Conservation (phyloP, 2,113 vertebrate species). For the Notiomystis cincta region DNA sequence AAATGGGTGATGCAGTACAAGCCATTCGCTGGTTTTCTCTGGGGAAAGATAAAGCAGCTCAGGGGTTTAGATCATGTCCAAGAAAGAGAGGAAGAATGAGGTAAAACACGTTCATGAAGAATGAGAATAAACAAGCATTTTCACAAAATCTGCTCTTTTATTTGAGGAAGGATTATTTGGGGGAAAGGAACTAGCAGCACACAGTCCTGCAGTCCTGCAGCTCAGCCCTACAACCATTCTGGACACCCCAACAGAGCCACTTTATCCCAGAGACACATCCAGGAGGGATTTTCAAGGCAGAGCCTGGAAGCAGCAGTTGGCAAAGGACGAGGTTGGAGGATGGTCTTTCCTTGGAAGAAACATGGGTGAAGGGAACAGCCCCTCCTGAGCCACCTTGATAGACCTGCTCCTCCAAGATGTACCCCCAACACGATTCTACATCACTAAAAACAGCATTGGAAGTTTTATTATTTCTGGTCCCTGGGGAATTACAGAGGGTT, state of each 20-base stretch:
- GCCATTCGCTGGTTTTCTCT: neutral
- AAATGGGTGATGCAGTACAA: neutral
- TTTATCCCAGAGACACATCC: rapidly evolving
- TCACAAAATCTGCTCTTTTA: neutral
- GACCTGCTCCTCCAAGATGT: neutral
- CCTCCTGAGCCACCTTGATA: neutral
- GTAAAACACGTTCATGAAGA: neutral
- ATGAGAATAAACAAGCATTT: neutral
- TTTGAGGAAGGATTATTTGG: neutral
- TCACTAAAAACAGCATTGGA: neutral
- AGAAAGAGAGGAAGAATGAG: neutral
- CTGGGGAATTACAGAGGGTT: neutral
- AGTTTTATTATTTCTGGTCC: neutral
- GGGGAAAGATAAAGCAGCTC: neutral
- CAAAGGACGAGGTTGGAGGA: neutral
- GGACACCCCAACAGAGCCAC: neutral
- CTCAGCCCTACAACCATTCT: neutral
- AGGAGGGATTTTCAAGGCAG: neutral
- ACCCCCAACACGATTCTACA: neutral
- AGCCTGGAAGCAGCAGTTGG: neutral
- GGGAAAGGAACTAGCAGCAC: neutral
- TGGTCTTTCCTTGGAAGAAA: neutral
- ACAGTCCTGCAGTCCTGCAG: neutral
- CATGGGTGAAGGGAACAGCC: neutral
- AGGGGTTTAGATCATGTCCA: neutral